A percentile compares a stretch with the other conserved stretches of the same genome.
These are phyloP conservation scores for Hirtodrosophila confusa DNA, from an alignment of 2,888 invertebrate species.

Conservation along the genomic window DNA sequence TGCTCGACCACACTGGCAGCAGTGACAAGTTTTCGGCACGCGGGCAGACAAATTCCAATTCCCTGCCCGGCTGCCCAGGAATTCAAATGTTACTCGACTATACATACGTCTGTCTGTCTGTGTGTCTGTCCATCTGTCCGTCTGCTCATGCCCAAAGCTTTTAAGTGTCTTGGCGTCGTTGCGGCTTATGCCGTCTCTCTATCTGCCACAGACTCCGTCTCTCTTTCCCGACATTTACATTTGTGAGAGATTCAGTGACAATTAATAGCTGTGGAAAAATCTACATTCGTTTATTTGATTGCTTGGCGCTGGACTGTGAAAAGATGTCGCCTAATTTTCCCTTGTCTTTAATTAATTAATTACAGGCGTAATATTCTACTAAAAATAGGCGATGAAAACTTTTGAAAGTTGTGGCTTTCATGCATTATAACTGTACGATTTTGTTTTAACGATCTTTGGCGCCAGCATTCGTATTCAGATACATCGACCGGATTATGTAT, in stretches of 20 bases:
- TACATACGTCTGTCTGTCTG: constrained; percentile 11
- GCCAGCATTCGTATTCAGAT: constrained; percentile 33
- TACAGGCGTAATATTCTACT: constrained; percentile 47
- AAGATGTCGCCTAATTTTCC: constrained; percentile 75
- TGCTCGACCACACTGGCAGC: constrained; percentile 69
- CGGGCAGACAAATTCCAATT: constrained; percentile 80
- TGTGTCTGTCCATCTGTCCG: constrained; percentile 8
- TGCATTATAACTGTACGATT: constrained; percentile 28
- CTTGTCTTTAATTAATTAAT: constrained; percentile 74
- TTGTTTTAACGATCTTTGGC: constrained; percentile 41
- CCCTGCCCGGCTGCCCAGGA: constrained; percentile 50
- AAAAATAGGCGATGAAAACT: constrained; percentile 24
- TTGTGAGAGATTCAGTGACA: constrained; percentile 58
- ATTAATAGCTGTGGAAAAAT: constrained; percentile 77
- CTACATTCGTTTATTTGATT: constrained; percentile 52
- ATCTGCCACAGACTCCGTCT: constrained; percentile 19
- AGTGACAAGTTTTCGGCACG: constrained; percentile 82
- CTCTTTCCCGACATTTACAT: constrained; percentile 64
- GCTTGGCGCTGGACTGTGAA: constrained; percentile 58
- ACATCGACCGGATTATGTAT: constrained; percentile 25
- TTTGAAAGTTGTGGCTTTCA: constrained; percentile 43
- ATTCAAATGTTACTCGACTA: constrained; percentile 53
- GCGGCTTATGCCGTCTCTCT: constrained; percentile 70
- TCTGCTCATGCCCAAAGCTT: constrained; percentile 69
- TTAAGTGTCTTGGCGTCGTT: constrained; percentile 82